These are phyloP conservation scores for Platygyra sinensis DNA, from an alignment of 64 coral and sea anemone species.

Conservation along the genomic window DNA sequence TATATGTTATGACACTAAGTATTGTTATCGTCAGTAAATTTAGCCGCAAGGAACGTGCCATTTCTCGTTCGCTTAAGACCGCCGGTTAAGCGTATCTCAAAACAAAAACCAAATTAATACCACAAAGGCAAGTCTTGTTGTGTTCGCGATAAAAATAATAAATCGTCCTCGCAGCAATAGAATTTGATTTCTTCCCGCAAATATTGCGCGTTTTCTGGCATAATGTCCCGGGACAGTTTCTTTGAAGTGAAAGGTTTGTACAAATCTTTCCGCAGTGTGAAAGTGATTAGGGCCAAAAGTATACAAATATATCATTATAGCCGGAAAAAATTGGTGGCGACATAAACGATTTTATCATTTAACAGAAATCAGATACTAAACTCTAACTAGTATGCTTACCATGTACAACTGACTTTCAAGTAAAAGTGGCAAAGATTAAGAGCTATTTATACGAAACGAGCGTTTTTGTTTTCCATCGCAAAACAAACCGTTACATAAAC, in stretches of 20 bases:
- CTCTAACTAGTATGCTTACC: slow-evolving; percentile 49
- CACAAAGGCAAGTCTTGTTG: slow-evolving; percentile 89
- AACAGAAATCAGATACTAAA: slow-evolving; percentile 80
- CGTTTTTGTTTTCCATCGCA: slow-evolving; percentile 44
- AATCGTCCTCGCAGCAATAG: slow-evolving; percentile 73
- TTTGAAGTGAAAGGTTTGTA: slow-evolving; percentile 63
- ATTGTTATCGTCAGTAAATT: slow-evolving; percentile 36
- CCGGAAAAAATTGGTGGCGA: slow-evolving; percentile 82
- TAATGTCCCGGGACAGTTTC: neutral
- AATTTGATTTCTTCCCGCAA: slow-evolving; percentile 16
- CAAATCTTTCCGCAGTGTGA: slow-evolving; percentile 86
- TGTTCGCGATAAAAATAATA: slow-evolving; percentile 90
- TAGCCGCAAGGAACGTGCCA: slow-evolving; percentile 51
- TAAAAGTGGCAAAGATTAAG: slow-evolving; percentile 34
- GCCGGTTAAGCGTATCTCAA: slow-evolving; percentile 77
- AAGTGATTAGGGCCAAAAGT: slow-evolving; percentile 93
- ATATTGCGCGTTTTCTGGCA: slow-evolving; percentile 31
- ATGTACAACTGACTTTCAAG: slow-evolving; percentile 14
- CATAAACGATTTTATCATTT: slow-evolving; percentile 96
- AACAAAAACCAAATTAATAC: slow-evolving; percentile 99
- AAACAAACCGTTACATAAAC: slow-evolving; percentile 93
- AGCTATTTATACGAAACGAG: slow-evolving; percentile 23
- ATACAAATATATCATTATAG: slow-evolving; percentile 97
- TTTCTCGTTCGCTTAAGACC: slow-evolving; percentile 63
- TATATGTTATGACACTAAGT: neutral